Conservation (phyloP, 2,113 vertebrate species). For the Hypomesus transpacificus region DNA sequence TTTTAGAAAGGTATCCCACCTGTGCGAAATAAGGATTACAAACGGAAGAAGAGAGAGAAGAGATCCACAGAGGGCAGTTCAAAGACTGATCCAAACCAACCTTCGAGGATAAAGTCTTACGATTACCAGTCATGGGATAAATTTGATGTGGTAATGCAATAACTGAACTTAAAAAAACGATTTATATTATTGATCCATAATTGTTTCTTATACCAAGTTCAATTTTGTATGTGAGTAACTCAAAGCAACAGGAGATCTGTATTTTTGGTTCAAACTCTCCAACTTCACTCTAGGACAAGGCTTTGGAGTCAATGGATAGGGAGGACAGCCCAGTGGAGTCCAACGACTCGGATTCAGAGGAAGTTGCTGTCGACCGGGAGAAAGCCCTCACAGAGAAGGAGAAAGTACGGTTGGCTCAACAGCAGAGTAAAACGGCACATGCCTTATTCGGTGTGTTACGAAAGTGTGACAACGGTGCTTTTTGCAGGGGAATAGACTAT, state of each 20-base stretch:
- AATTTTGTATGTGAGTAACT: neutral
- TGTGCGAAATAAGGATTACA: slow-evolving; percentile 87
- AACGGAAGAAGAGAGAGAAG: slow-evolving; percentile 78
- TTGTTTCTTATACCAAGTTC: neutral
- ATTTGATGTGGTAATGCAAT: slow-evolving; percentile 86
- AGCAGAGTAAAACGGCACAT: no score
- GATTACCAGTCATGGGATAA: slow-evolving; percentile 95
- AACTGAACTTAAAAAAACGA: no score
- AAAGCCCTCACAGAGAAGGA: slow-evolving; percentile 83
- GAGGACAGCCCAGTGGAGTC: slow-evolving; percentile 82
- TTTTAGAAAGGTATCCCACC: slow-evolving; percentile 78
- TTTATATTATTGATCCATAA: no score
- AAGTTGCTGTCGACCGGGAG: slow-evolving; percentile 75
- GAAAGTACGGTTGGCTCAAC: slow-evolving; percentile 70
- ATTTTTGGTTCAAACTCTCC: no score
- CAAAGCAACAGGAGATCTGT: neutral
- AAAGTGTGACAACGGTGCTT: neutral
- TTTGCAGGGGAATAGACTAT: slow-evolving; percentile 84
- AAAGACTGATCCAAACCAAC: slow-evolving; percentile 71
- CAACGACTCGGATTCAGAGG: slow-evolving; percentile 86
- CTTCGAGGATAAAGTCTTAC: slow-evolving; percentile 80
- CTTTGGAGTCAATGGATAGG: slow-evolving; percentile 85
- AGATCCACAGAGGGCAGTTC: slow-evolving; percentile 64
- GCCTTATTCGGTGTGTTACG: no score
- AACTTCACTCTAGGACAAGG: slow-evolving; percentile 76